phyloP scores from a whole-genome alignment of 2,113 vertebrate genomes.

The Buteo buteo region DNA sequence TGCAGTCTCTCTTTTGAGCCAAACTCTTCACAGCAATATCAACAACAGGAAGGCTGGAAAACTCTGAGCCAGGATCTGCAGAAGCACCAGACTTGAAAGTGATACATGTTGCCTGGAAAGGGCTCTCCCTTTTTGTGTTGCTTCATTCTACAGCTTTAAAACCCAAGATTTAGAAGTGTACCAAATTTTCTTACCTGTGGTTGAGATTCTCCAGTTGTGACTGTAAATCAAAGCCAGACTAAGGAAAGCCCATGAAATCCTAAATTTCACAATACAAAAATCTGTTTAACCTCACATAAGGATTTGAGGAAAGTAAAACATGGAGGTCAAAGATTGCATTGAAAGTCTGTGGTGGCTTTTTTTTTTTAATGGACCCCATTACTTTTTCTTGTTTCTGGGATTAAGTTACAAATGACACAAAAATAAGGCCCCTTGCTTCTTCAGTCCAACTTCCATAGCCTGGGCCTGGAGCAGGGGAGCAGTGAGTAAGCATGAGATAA shows the following conservation, averaged over 20 bases:
- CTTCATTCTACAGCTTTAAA: not conserved
- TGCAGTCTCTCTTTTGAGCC: not conserved
- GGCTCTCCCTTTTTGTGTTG: not conserved
- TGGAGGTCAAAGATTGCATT: not conserved
- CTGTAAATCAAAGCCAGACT: not conserved
- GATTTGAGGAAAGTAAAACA: not conserved
- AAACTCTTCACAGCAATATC: not conserved
- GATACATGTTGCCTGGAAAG: not conserved
- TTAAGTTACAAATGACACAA: not conserved
- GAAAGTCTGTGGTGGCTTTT: not conserved
- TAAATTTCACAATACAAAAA: not conserved
- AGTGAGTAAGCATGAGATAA: not conserved
- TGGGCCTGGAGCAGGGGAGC: not conserved
- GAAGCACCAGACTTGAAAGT: not conserved
- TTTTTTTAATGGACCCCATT: not conserved
- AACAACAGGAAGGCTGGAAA: not conserved
- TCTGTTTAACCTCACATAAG: not conserved
- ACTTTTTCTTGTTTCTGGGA: not conserved
- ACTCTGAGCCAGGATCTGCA: not conserved
- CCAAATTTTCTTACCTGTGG: no score
- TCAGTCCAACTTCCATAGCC: not conserved
- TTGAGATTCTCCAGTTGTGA: not conserved
- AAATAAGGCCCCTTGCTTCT: not conserved
- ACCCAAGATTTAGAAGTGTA: accelerated
- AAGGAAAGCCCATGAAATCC: not conserved